These are phyloP conservation scores for Alitta virens DNA, from an alignment of 2,888 invertebrate species.

Conservation along the genomic window DNA sequence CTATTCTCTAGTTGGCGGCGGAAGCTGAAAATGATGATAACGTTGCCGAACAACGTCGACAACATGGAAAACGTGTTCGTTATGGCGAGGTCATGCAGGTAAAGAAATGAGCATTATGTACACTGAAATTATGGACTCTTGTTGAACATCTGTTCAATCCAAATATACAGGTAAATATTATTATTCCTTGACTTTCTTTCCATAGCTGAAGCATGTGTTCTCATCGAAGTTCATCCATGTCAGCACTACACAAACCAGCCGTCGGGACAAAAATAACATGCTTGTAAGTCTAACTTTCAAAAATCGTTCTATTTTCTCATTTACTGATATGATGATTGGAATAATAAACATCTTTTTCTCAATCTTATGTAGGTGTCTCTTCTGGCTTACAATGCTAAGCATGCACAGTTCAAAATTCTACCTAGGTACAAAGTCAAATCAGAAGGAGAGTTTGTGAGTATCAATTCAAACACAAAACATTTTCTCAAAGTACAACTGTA, in stretches of 20 bases:
- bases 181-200: conserved; percentile 20
- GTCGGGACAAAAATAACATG: conserved; percentile 57
- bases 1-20: conserved; percentile 33
- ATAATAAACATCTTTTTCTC: background rate
- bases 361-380: conserved; percentile 44
- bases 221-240: conserved; percentile 55
- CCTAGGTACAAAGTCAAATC: conserved; percentile 58
- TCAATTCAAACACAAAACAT: background rate
- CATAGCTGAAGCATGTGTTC: conserved; percentile 55
- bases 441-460: conserved; percentile 56
- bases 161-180: too few relatives aligned
- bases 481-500: too few relatives aligned
- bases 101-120: background rate
- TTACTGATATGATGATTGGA: background rate
- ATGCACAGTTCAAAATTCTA: conserved; percentile 55
- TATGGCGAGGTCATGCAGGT: conserved; percentile 58
- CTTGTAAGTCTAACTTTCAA: conserved; percentile 40
- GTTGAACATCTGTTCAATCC: too few relatives aligned
- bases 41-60: conserved; percentile 53
- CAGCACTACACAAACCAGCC: conserved; percentile 56
- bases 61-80: conserved; percentile 55
- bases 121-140: too few relatives aligned
- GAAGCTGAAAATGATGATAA: conserved; percentile 56
- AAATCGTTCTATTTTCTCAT: background rate
- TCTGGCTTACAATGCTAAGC: conserved; percentile 53